Conservation (phyloP, 2,113 vertebrate species). For the Gavia stellata region DNA sequence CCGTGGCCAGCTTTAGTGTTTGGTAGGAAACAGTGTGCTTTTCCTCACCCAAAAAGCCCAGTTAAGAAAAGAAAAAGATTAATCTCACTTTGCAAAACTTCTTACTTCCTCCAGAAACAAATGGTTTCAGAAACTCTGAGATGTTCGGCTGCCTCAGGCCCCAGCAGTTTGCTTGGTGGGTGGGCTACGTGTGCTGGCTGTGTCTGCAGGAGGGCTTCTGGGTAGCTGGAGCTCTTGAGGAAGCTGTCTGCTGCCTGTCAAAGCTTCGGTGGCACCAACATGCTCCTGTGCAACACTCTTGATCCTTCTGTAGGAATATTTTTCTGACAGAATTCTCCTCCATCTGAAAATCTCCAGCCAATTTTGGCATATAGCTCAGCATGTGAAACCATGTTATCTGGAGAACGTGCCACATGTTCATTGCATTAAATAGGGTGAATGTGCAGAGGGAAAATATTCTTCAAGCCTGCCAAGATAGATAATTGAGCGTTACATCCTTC, state of each 20-base stretch:
- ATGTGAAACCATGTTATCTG: not conserved
- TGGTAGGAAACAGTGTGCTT: not conserved
- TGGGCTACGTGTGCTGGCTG: not conserved
- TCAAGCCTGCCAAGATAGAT: not conserved
- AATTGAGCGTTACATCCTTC: not conserved
- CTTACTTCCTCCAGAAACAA: not conserved
- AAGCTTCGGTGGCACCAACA: not conserved
- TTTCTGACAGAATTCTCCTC: not conserved
- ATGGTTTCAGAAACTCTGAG: not conserved
- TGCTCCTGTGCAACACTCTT: not conserved
- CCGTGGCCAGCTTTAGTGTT: not conserved
- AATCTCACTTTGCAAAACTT: not conserved
- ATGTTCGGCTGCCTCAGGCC: not conserved
- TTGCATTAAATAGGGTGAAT: not conserved
- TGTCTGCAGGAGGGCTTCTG: not conserved
- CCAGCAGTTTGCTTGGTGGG: not conserved
- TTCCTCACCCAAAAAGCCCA: not conserved
- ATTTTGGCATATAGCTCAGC: not conserved
- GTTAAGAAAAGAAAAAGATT: not conserved
- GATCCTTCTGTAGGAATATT: not conserved
- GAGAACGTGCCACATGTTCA: not conserved
- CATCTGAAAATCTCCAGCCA: not conserved
- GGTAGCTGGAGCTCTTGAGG: not conserved
- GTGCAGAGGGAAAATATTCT: not conserved
- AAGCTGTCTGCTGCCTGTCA: not conserved